Percentiles rank a stretch among this genome's conserved stretches.
Evolutionary conservation across 2,888 invertebrate genomes (phyloP).

Genomic region (Platynereis dumerilii): DNA sequence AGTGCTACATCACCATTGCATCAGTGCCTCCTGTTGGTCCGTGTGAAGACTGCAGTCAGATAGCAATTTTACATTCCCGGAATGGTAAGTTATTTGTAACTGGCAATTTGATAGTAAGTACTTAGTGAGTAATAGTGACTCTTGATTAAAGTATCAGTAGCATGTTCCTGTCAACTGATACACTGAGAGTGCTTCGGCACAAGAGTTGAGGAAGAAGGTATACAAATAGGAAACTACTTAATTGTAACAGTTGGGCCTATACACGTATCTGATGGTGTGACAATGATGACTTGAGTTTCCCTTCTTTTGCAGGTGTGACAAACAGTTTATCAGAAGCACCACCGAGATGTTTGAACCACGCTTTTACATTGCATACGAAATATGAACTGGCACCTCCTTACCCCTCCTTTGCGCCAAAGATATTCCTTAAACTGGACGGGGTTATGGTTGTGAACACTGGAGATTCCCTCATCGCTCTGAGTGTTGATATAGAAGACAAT

Average conservation of each 20-base stretch:
- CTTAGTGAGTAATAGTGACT: no score
- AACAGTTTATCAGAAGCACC: constrained; percentile 26
- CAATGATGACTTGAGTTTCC: no score
- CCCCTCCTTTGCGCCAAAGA: constrained; percentile 67
- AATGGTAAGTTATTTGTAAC: constrained; percentile 27
- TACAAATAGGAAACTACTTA: no score
- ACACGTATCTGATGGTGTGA: no score
- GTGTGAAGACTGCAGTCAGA: constrained; percentile 69
- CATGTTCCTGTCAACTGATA: no score
- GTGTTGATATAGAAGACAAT: constrained; percentile 67
- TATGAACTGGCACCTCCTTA: constrained; percentile 79
- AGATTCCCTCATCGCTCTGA: constrained; percentile 79
- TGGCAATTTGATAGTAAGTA: no score
- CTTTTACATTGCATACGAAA: constrained; percentile 89
- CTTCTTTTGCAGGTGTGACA: constrained; percentile 24
- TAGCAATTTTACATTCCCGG: constrained; percentile 32
- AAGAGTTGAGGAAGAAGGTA: no score
- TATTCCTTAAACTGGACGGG: constrained; percentile 66
- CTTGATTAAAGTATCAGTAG: no score
- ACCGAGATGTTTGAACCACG: constrained; percentile 79
- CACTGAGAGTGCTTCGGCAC: no score
- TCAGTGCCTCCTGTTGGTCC: constrained; percentile 72
- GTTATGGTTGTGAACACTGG: constrained; percentile 84
- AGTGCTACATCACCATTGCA: constrained; percentile 72
- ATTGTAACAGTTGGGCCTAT: no score